Conservation (phyloP, 2,797 vertebrate species). For the Borostomias antarcticus region DNA sequence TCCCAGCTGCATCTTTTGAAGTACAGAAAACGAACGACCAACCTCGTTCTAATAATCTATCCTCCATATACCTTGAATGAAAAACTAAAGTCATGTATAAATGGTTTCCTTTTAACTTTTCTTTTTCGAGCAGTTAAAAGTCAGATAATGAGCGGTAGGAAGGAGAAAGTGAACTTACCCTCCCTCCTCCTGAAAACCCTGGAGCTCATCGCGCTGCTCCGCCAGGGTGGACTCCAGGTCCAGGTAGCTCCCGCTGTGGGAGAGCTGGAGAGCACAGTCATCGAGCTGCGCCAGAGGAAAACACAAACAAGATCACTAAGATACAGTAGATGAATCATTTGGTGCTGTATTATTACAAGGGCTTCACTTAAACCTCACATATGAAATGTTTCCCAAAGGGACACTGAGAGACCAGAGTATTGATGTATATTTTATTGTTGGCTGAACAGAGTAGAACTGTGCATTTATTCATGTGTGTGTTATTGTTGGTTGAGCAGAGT, state of each 20-base stretch:
- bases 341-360: too few species aligned
- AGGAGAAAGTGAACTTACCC: slow-evolving; percentile 72
- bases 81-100: background rate
- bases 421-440: too few species aligned
- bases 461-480: too few species aligned
- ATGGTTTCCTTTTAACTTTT: background rate
- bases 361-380: background rate
- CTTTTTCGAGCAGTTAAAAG: background rate
- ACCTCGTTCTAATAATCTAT: slow-evolving; percentile 21
- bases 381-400: background rate
- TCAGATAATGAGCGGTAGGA: background rate
- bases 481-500: too few species aligned
- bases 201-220: slow-evolving; percentile 92
- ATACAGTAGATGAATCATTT: background rate
- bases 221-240: slow-evolving; percentile 96
- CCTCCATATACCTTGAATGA: slow-evolving; percentile 7
- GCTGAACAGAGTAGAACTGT: too few species aligned
- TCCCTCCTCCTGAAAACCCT: slow-evolving; percentile 94
- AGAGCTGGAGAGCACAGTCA: slow-evolving; percentile 93
- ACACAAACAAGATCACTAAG: slow-evolving; percentile 35
- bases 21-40: slow-evolving; percentile 28
- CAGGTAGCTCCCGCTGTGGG: slow-evolving; percentile 95
- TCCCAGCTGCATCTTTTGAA: slow-evolving; percentile 46
- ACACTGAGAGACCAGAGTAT: background rate
- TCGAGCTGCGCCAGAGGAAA: slow-evolving; percentile 82